Evolutionary conservation across 2,113 vertebrate genomes (phyloP), one percentile per base, ranked within the genome.

Genomic region (Orycteropus afer): DNA sequence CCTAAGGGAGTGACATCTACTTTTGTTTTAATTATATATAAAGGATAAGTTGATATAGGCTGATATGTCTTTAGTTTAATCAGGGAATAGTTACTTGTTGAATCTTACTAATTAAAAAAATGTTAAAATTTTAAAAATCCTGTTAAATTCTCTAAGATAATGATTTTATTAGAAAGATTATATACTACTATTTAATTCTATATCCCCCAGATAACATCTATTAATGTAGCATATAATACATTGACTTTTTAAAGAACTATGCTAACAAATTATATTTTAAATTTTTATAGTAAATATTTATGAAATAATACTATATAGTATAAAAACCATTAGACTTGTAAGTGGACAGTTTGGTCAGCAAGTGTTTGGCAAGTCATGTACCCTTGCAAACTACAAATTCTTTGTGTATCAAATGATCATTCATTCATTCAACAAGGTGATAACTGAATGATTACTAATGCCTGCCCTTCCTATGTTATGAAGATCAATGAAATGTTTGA

Each of bases 371-470:
- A 95, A 92, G 73, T 96, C 67, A 90, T 15, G 73, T 77, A 71
- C 10, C 23, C 89, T 91, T 91, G 47, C 37, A 90, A 95, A 96
- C 76, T 83, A 63, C 55, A 96, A 80, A 45, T 96, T 97, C 84
- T 89, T 93, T 74, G 63, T 81, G 80, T 67, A 45, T 42, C 13
- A 85, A 76, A n/a, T 82, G 23, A 83, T 86, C 32, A 45, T 88
- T 91, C 42, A 89, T 86, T 90, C 47, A 90, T 81, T 90, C 69
- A 93, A 40, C 32, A 91, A n/a, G 69, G 53, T 63, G 81, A 89
- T 92, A 89, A 79, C 69, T 94, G 32, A 83, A 91, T 67, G 85
- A 86, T 76, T 92, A 89, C 42, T 95, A 86, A 91, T 86, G 51
- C 37, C 25, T 93, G n/a, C 78, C 11, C 37, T 88, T 93, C 45